Evolutionary conservation across 2,113 vertebrate species (phyloP).

Genomic region (Festucalex cinctus): DNA sequence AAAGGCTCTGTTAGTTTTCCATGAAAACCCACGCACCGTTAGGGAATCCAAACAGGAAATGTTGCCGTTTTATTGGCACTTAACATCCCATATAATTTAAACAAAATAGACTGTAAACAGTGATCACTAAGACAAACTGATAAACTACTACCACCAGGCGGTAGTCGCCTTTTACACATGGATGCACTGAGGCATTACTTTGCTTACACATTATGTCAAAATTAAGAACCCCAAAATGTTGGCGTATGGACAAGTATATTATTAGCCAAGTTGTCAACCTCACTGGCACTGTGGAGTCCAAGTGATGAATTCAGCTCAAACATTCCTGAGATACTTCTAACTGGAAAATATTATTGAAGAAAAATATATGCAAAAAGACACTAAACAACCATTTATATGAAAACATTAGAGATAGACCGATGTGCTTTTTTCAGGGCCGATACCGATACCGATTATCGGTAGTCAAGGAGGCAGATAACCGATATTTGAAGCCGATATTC

Average conservation of each 20-base stretch:
- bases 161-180: neutral
- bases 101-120: neutral
- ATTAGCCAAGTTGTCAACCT: neutral
- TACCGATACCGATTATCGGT: too few relatives aligned
- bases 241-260: neutral
- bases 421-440: too few relatives aligned
- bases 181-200: neutral
- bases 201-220: neutral
- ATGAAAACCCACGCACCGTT: neutral
- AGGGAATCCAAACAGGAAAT: conserved; percentile 4
- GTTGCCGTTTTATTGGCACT: neutral
- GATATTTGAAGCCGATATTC: too few relatives aligned
- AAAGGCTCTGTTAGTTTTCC: neutral
- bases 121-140: neutral
- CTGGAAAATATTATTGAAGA: neutral
- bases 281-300: neutral
- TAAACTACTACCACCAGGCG: neutral
- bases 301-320: neutral
- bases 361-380: neutral
- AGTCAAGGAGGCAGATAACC: too few relatives aligned
- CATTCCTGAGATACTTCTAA: neutral
- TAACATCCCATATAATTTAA: neutral
- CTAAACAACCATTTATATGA: neutral
- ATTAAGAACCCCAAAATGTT: neutral
- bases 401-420: neutral